phyloP scores from a whole-genome alignment of 2,888 invertebrate genomes.

The Agriotes lineatus region DNA sequence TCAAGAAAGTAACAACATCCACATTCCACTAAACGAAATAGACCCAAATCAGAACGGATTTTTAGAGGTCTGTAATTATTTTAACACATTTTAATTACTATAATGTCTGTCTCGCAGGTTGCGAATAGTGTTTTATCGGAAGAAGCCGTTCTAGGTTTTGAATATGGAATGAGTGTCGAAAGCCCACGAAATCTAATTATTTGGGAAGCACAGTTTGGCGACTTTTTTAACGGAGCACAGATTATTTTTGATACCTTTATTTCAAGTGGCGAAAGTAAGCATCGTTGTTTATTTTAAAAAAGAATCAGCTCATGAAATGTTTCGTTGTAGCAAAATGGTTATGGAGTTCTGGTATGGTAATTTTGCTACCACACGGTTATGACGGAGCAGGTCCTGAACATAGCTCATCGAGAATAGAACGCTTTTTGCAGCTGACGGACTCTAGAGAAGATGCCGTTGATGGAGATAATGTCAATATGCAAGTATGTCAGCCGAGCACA shows the following conservation, averaged over 20 bases:
- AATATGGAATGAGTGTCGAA: constrained; percentile 94
- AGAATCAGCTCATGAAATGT: no score
- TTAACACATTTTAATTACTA: no score
- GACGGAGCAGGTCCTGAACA: constrained; percentile 99
- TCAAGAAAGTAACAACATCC: constrained; percentile 84
- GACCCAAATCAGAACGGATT: constrained; percentile 76
- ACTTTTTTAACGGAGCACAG: constrained; percentile 98
- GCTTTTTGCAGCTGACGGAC: constrained; percentile 92
- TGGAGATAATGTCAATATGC: constrained; percentile 91
- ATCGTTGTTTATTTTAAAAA: no score
- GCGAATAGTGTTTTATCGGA: constrained; percentile 96
- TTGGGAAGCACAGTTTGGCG: constrained; percentile 99
- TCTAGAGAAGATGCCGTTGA: constrained; percentile 85
- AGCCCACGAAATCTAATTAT: constrained; percentile 85
- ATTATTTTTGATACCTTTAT: constrained; percentile 95
- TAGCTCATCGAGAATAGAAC: constrained; percentile 91
- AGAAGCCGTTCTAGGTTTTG: constrained; percentile 95
- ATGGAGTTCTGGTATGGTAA: constrained; percentile 88
- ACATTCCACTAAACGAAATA: constrained; percentile 90
- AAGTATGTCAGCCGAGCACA: constrained; percentile 87
- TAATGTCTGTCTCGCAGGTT: no score
- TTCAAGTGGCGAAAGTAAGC: constrained; percentile 89
- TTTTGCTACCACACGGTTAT: constrained; percentile 95
- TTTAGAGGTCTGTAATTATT: constrained; percentile 78
- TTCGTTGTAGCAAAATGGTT: constrained; percentile 88